A percentile compares a stretch with the other conserved stretches of the same genome.
Conservation (phyloP, 2,888 invertebrate genomes). For the Eupithecia tripunctaria region DNA sequence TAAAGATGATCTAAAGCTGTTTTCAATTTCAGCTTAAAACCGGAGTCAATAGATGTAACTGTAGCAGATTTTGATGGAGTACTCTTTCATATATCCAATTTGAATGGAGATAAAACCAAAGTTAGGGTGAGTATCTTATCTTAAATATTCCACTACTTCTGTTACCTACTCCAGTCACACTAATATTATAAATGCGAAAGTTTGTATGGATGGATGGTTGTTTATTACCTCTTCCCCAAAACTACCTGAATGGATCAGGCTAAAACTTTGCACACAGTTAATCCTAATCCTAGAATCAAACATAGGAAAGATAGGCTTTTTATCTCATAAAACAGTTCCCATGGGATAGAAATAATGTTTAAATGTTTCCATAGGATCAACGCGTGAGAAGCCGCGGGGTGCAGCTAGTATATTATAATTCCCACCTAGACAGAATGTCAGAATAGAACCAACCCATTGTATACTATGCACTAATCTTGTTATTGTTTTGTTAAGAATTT, state of each 20-base stretch:
- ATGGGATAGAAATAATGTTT: too few relatives aligned
- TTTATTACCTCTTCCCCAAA: too few relatives aligned
- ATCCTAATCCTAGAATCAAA: too few relatives aligned
- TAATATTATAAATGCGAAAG: too few relatives aligned
- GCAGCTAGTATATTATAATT: neutral
- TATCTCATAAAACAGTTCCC: too few relatives aligned
- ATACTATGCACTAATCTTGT: conserved; percentile 13
- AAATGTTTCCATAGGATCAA: too few relatives aligned
- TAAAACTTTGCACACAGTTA: too few relatives aligned
- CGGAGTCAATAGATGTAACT: conserved; percentile 96
- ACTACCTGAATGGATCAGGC: too few relatives aligned
- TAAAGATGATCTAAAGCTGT: neutral
- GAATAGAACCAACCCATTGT: neutral
- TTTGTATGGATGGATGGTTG: too few relatives aligned
- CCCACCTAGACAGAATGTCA: neutral
- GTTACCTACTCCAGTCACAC: neutral
- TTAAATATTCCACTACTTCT: neutral
- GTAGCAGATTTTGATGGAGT: conserved; percentile 99
- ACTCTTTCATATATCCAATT: conserved; percentile 98
- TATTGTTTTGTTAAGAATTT: conserved; percentile 27
- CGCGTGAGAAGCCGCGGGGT: too few relatives aligned
- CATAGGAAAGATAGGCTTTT: too few relatives aligned
- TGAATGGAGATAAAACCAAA: conserved; percentile 98
- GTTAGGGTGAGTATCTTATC: conserved; percentile 90
- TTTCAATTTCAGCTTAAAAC: conserved; percentile 91